Percentiles rank a stretch among this genome's conserved stretches.
Evolutionary conservation across 2,113 vertebrate genomes (phyloP).

Genomic region (Polyodon spathula): DNA sequence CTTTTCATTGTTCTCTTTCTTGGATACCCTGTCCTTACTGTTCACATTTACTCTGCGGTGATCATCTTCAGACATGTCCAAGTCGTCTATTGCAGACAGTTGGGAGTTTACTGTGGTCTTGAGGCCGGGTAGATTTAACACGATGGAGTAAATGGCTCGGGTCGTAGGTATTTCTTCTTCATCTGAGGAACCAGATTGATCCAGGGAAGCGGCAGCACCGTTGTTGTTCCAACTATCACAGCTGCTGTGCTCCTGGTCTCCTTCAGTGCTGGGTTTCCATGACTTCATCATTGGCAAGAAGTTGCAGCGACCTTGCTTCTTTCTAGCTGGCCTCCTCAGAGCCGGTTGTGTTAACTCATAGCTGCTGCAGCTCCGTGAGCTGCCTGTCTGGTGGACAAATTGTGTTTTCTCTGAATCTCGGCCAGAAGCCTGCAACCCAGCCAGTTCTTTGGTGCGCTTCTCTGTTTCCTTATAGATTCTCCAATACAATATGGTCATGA

Average conservation of each 20-base stretch:
- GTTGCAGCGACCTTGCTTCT: constrained; percentile 48
- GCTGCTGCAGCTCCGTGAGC: constrained; percentile 73
- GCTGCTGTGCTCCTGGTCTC: constrained; percentile 72
- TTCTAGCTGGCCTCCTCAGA: constrained; percentile 40
- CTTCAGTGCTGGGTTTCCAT: constrained; percentile 64
- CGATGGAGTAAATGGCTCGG: constrained; percentile 88
- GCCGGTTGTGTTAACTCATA: constrained; percentile 61
- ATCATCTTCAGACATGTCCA: constrained; percentile 69
- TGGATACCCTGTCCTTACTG: constrained; percentile 44
- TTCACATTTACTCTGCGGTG: constrained; percentile 37
- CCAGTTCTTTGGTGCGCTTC: constrained; percentile 86
- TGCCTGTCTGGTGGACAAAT: constrained; percentile 63
- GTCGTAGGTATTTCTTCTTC: constrained; percentile 72
- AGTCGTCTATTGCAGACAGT: constrained; percentile 69
- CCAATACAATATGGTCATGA: constrained; percentile 93
- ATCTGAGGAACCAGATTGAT: constrained; percentile 70
- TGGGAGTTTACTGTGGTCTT: constrained; percentile 79
- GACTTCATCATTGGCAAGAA: constrained; percentile 66
- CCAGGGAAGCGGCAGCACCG: constrained; percentile 62
- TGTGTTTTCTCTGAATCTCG: constrained; percentile 49
- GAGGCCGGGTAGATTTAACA: constrained; percentile 83
- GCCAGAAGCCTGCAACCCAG: constrained; percentile 77
- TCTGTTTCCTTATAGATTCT: constrained; percentile 92
- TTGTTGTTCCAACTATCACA: constrained; percentile 82
- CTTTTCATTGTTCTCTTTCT: constrained; percentile 46